Evolutionary conservation across 2,113 vertebrate species (phyloP), one percentile per base, ranked within the genome.

Genomic region (Catharus minimus): DNA sequence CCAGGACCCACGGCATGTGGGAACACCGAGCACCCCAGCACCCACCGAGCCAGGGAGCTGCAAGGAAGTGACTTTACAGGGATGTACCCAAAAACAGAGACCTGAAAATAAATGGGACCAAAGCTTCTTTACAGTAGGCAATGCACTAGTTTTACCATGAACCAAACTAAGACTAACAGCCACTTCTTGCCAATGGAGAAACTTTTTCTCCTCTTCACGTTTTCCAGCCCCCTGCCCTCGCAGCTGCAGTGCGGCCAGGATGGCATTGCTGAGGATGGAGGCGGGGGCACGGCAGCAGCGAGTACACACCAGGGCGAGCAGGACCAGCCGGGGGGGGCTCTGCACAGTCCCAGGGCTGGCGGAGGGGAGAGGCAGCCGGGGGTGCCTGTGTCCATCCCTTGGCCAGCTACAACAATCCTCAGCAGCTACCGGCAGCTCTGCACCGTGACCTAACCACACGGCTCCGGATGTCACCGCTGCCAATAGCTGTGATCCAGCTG

Each of bases 161-260:
- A 92, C 60, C 71, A 55, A 83, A 78, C 88, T 72, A 91, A 85
- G 36, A 69, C 93, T 74, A 95, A 95, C 94, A 95, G 88, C 90
- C 94, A 72, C 78, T 90, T 90, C 90, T 89, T 61, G 86, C 73
- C 66, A 86, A 53, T 2, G 23, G 81, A 93, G 77, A 95, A 95
- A 95, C 93, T 95, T 94, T 88, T 82, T n/a, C 86, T 93, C 61
- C 77, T 83, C 79, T 88, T 74, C 89, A 47, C 39, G 7, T 82
- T 76, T 87, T 30, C 33, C 74, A 73, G 81, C 50, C 66, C 67
- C 44, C 32, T 43, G 64, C 46, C 60, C 80, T 90, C 55, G 33
- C 58, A 9, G 17, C 89, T 69, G 89, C 94, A 94, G 88, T 50
- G 68, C 33, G 4, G 92, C 72, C 32, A 0, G 72, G 72, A 73